Percentiles rank a stretch among this genome's conserved stretches.
phyloP scores from a whole-genome alignment of 2,888 invertebrate genomes.

The Disparrhopalites patrizii region DNA sequence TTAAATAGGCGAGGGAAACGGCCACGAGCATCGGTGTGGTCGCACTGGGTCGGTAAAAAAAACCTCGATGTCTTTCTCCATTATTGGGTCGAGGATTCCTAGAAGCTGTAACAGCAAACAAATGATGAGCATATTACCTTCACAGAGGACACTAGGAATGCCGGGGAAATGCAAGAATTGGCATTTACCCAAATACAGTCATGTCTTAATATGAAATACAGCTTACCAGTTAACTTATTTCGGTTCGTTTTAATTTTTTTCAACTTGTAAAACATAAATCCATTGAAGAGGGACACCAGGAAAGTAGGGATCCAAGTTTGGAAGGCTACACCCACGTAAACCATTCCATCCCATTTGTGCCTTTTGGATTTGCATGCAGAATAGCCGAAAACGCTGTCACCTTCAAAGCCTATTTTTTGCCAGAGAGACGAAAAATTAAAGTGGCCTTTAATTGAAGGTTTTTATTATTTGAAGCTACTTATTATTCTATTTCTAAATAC shows the following conservation, averaged over 20 bases:
- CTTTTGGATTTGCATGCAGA: constrained; percentile 50
- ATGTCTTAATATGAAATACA: background rate
- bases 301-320: constrained; percentile 52
- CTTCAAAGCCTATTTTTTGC: constrained; percentile 51
- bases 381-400: constrained; percentile 52
- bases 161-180: too few species aligned
- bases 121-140: too few species aligned
- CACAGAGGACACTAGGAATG: too few species aligned
- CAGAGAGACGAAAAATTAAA: too few species aligned
- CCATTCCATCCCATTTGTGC: constrained; percentile 50
- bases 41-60: constrained; percentile 33
- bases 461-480: background rate
- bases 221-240: constrained; percentile 34
- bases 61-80: constrained; percentile 13
- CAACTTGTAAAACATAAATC: constrained; percentile 50
- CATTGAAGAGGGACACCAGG: constrained; percentile 52
- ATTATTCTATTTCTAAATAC: background rate
- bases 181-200: too few species aligned
- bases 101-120: background rate
- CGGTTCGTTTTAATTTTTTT: constrained; percentile 30
- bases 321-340: constrained; percentile 51
- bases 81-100: background rate
- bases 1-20: constrained; percentile 52
- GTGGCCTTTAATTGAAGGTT: too few species aligned
- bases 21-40: constrained; percentile 51